phyloP scores from a whole-genome alignment of 2,113 vertebrate genomes.

The Barnardius zonarius region DNA sequence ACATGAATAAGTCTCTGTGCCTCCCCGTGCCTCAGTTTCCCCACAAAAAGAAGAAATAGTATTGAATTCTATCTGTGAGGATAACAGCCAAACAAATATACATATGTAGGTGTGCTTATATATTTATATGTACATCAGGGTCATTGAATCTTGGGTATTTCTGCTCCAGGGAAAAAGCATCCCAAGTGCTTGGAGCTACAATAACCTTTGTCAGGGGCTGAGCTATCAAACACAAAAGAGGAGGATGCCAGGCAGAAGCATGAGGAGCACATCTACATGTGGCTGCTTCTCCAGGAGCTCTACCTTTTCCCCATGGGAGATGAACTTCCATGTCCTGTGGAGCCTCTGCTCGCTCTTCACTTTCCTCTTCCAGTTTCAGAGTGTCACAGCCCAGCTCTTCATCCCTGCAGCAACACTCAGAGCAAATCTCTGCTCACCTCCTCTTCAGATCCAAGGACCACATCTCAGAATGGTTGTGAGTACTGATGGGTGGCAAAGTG shows the following conservation, averaged over 20 bases:
- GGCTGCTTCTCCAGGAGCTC: background rate
- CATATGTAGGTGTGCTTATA: background rate
- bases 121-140: background rate
- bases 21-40: background rate
- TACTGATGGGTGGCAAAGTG: background rate
- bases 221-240: background rate
- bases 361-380: background rate
- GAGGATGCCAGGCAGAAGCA: background rate
- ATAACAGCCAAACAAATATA: background rate
- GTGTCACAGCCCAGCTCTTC: background rate
- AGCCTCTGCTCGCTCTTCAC: background rate
- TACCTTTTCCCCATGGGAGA: rapidly evolving
- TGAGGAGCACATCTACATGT: background rate
- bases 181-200: background rate
- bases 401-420: background rate
- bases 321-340: background rate
- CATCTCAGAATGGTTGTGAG: background rate
- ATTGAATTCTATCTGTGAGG: rapidly evolving
- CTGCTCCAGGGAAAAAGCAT: background rate
- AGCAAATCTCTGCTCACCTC: background rate
- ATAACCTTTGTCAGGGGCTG: background rate
- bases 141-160: background rate
- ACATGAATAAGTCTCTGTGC: background rate
- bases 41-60: background rate
- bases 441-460: background rate